phyloP scores from a whole-genome alignment of 2,888 invertebrate genomes.

The Andricus quercusramuli region DNA sequence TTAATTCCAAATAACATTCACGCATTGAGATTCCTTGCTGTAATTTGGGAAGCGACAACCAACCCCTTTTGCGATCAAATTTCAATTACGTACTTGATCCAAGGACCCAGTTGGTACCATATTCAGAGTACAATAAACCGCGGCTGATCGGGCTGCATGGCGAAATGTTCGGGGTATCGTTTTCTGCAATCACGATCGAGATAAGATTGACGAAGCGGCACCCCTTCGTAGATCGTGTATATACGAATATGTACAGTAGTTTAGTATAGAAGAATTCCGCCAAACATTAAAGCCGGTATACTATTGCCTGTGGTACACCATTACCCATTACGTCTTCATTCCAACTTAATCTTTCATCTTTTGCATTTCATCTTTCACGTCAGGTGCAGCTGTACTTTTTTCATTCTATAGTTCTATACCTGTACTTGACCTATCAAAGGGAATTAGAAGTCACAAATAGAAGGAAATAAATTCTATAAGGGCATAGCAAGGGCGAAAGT shows the following conservation, averaged over 20 bases:
- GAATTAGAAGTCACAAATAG: not conserved
- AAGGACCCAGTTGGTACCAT: constrained; percentile 5
- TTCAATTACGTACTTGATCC: constrained; percentile 31
- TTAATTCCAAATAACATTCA: constrained; percentile 6
- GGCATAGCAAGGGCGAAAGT: not conserved
- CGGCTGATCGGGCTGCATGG: constrained; percentile 4
- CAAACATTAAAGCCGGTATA: constrained; percentile 26
- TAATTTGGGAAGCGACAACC: not conserved
- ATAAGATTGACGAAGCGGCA: constrained; percentile 47
- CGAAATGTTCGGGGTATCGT: constrained; percentile 26
- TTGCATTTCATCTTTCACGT: constrained; percentile 20
- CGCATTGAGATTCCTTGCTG: constrained; percentile 1
- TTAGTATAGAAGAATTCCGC: not conserved
- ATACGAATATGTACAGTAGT: too few relatives aligned
- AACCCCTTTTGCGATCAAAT: not conserved
- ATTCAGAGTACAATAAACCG: constrained; percentile 28
- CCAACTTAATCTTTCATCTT: constrained; percentile 39
- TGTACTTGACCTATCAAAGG: not conserved
- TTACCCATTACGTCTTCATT: constrained; percentile 38
- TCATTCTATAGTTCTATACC: not conserved
- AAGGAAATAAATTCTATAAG: not conserved
- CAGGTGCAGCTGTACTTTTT: constrained; percentile 36
- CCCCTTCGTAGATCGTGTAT: constrained; percentile 41
- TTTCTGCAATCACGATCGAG: constrained; percentile 49
- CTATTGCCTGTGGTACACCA: constrained; percentile 7